Base-by-base conservation (phyloP, 2,113 vertebrate genomes). In the Lota lota region DNA sequence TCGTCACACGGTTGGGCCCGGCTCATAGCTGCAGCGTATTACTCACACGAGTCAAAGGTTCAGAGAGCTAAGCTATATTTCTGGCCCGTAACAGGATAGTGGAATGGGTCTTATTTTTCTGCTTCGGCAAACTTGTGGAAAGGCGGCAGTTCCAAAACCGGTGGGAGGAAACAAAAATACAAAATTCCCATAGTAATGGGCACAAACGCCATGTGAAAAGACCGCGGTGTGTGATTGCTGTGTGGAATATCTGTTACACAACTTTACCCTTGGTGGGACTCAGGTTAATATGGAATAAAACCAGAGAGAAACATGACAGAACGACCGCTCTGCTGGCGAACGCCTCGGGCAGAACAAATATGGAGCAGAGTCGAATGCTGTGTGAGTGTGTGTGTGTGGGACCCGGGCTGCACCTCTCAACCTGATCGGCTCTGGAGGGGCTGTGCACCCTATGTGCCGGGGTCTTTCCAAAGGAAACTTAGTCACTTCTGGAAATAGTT, bases 171-270 rank as follows among this genome's bases (percentile, higher is more conserved):
- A 33, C 4, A 33, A 33, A 33, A 33, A 33, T 6, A 33, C 28
- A 33, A 78, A 80, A 64, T 75, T 69, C 57, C 84, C 85, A 84
- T 77, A 79, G 81, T 79, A 81, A 78, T 36, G 66, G 78, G 75
- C 75, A 88, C 58, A 83, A 83, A 85, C 77, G 88, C 74, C 74
- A 83, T 78, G 24, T 78, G 28, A 76, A 86, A 78, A 81, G 75
- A 64, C 76, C 76, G 66, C 68, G 50, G 76, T 59, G 28, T 33
- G 63, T 84, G 87, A 89, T 83, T 87, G 80, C 60, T 80, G 72
- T 71, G 68, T 84, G 87, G 87, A 88, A 86, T 88, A 86, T 83
- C 70, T 79, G 57, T 89, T 84, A 81, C 80, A 77, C 78, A 88
- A 82, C 69, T 81, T 79, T 67, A 77, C 74, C 76, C 77, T 81